phyloP scores from a whole-genome alignment of 2,797 vertebrate species.

The Gephyroberyx darwinii region DNA sequence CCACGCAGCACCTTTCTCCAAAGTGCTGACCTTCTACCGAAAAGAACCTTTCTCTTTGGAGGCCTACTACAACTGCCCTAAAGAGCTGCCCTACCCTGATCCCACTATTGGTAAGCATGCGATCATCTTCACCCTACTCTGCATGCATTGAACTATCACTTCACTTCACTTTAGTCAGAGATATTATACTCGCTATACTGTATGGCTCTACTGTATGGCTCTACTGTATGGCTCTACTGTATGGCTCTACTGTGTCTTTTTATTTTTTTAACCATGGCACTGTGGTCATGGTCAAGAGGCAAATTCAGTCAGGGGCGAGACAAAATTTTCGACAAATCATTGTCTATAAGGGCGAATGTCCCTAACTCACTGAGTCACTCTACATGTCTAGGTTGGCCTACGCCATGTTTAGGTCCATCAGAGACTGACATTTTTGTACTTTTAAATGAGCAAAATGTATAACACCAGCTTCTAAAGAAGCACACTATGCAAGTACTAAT shows the following conservation, averaged over 20 bases:
- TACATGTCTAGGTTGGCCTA: too few relatives aligned
- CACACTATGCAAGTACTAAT: too few relatives aligned
- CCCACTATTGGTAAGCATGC: constrained; percentile 89
- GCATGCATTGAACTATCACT: neutral
- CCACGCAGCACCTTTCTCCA: constrained; percentile 95
- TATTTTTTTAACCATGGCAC: neutral
- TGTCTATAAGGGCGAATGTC: too few relatives aligned
- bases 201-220: neutral
- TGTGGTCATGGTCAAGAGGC: too few relatives aligned
- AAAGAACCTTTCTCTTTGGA: constrained; percentile 95
- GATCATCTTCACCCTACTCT: neutral
- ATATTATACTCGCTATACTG: too few relatives aligned
- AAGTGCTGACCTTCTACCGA: constrained; percentile 97
- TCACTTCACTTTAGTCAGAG: neutral
- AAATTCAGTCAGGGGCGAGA: neutral
- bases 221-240: too few relatives aligned
- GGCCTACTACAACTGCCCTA: constrained; percentile 90
- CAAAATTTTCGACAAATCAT: too few relatives aligned
- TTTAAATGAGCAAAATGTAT: too few relatives aligned
- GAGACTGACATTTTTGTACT: too few relatives aligned
- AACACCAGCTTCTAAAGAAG: too few relatives aligned
- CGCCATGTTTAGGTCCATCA: too few relatives aligned
- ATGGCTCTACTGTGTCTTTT: neutral
- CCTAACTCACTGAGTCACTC: too few relatives aligned
- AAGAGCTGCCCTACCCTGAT: constrained; percentile 93